Conservation (phyloP, 2,888 invertebrate genomes). For the Chrysolina oricalcia region DNA sequence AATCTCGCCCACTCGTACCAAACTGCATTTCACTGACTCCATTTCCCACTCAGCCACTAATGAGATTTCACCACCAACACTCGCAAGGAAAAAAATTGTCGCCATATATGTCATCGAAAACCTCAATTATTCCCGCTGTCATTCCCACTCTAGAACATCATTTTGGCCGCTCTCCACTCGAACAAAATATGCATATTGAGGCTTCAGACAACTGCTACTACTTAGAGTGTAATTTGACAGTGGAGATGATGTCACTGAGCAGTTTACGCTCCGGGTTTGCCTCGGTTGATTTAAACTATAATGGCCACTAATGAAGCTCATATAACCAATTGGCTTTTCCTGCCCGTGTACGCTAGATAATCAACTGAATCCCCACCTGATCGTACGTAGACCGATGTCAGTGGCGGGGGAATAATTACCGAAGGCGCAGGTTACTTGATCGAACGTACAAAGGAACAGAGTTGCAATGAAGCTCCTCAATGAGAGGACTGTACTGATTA, state of each 20-base stretch:
- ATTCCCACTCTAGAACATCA: not conserved
- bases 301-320: slow-evolving; percentile 63
- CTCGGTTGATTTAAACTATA: slow-evolving; percentile 58
- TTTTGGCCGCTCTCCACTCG: not conserved
- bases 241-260: slow-evolving; percentile 5
- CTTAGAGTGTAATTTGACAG: not conserved
- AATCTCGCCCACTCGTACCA: too few relatives aligned
- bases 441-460: too few relatives aligned
- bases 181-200: not conserved
- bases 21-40: not conserved
- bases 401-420: slow-evolving; percentile 32
- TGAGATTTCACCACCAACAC: not conserved
- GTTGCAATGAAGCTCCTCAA: too few relatives aligned
- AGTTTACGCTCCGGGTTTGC: slow-evolving; percentile 26
- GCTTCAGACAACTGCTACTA: not conserved
- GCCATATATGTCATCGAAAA: not conserved
- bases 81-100: not conserved
- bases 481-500: too few relatives aligned
- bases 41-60: not conserved
- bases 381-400: slow-evolving; percentile 25
- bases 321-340: slow-evolving; percentile 67
- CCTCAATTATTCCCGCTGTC: not conserved
- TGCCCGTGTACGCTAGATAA: slow-evolving; percentile 54
- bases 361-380: slow-evolving; percentile 53
- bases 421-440: not conserved